Evolutionary conservation across 2,113 vertebrate species (phyloP), one percentile per base, ranked within the genome.

Genomic region (Etheostoma cragini): DNA sequence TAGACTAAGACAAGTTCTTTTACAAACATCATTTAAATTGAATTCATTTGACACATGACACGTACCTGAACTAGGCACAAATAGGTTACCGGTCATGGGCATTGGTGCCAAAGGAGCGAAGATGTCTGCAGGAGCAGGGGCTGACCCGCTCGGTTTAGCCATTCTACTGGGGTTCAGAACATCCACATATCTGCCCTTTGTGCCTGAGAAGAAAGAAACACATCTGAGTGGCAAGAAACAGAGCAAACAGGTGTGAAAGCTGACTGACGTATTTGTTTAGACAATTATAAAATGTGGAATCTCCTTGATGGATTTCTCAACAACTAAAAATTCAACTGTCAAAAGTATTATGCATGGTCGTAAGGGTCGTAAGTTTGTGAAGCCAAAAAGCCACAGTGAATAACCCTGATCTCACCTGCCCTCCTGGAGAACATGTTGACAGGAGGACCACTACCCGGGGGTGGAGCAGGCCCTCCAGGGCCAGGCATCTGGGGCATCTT

Each of bases 51-150:
- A 75, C 7, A n/a, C 0, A 8, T 3, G 8, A 75, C 11, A 84
- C 93, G 22, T 58, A 99, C 98, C 97, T 96, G 97, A 87, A 66
- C 95, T 95, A 50, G 97, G 97, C 85, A 96, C 93, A 35, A 98
- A 97, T 2, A 98, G 79, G 63, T 96, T 97, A 0, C 96, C 62
- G 7, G 97, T 96, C 87, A 99, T 96, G 1, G 96, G 90, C 95
- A 99, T 97, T 0, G 98, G 98, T 21, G 98, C 97, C 53, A 99
- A 90, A 0, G 97, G 98, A n/a, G 98, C 97, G 70, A 99, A 98
- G 0, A 99, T 90, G 64, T 98, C 97, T 0, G 95, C 95, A 0
- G 97, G 98, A 6, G 97, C 95, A 0, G 95, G 96, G 5, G 94
- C 91, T 1, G 94, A 87, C 11, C 94, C 92, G 0, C 89, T 86